phyloP scores from a whole-genome alignment of 2,888 invertebrate genomes.

The Proisotoma minuta region DNA sequence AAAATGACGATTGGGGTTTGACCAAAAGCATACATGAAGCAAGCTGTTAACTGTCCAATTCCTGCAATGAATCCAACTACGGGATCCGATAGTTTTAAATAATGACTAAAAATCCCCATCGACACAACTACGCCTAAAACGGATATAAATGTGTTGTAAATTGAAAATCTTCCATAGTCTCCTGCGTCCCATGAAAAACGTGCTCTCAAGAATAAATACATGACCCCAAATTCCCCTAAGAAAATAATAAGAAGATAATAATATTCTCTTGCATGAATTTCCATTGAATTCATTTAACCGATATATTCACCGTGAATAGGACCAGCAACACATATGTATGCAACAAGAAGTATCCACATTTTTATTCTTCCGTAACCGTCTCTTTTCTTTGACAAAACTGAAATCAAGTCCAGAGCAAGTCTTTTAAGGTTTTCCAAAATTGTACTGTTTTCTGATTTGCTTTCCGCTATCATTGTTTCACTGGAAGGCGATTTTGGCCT shows the following conservation, averaged over 20 bases:
- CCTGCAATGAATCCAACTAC: conserved; percentile 78
- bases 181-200: conserved; percentile 32
- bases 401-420: too few species aligned
- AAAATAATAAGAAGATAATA: not conserved
- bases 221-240: conserved; percentile 38
- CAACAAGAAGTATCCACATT: not conserved
- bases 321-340: not conserved
- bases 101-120: conserved; percentile 75
- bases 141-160: conserved; percentile 24
- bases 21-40: conserved; percentile 79
- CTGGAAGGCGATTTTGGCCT: too few species aligned
- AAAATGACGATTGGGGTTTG: conserved; percentile 74
- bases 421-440: too few species aligned
- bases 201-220: conserved; percentile 36
- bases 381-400: not conserved
- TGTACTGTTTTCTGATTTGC: too few species aligned
- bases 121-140: conserved; percentile 51
- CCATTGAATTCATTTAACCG: not conserved
- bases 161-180: conserved; percentile 36
- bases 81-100: conserved; percentile 75
- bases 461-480: too few species aligned
- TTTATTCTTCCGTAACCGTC: not conserved
- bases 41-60: conserved; percentile 75
- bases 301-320: not conserved
- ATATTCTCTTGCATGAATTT: not conserved